Base-by-base conservation (phyloP, 2,113 vertebrate species). In the Platanista minor region DNA sequence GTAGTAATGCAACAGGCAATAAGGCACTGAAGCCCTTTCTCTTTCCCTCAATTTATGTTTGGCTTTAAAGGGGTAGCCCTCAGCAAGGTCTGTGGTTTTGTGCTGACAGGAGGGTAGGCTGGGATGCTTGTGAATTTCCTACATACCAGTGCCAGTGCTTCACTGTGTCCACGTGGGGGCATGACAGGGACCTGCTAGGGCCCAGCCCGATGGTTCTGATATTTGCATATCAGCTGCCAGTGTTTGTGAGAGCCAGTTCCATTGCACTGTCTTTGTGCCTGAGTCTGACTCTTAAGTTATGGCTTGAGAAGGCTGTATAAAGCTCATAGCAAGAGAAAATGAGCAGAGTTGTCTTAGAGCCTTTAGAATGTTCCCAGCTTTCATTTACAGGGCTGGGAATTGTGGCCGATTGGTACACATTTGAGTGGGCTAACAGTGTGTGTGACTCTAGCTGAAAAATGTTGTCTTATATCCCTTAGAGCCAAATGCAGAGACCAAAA, bases 81-180 rank as follows among this genome's bases (percentile, higher is more conserved):
- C 29, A 10, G 64, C 59, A n/a, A 3, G 12, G 33, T 49, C 36
- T 39, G 14, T 74, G 61, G 57, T 31, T 87, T 54, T 29, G 62
- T 64, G 57, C 46, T 9, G 8, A 61, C 46, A 75, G 86, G 52
- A 91, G 41, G 9, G 3, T 9, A 23, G 36, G 25, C 29, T 61
- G 61, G 39, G 36, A 25, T 36, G 46, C 11, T 66, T 69, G 36
- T 81, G 27, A 43, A 49, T 84, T 95, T n/a, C 72, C 54, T 41
- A 6, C 7, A 7, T 6, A 14, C 3, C n/a, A 33, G 77, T 11
- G 41, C 46, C 59, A 25, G 1, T 94, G 77, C 92, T 95, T 88
- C 64, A 41, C 59, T 87, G n/a, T 92, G 96, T 67, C 95, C 97
- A 96, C 90, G 3, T 15, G 87, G 84, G 91, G 97, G 86, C 74